phyloP scores from a whole-genome alignment of 2,888 invertebrate species.

The Agriotes lineatus region DNA sequence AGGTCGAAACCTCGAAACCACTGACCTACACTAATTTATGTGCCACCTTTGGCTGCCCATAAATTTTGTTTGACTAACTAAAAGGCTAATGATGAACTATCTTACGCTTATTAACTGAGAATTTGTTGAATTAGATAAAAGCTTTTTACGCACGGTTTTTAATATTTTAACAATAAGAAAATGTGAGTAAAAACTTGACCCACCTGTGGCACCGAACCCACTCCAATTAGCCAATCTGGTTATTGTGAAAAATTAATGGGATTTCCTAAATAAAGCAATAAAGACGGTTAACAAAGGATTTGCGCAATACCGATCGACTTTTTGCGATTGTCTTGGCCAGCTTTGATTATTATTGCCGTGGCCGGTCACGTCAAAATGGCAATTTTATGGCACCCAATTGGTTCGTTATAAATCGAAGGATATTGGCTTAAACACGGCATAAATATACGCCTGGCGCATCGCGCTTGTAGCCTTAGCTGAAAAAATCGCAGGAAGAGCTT shows the following conservation, averaged over 20 bases:
- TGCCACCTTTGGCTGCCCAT: too few relatives aligned
- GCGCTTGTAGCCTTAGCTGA: not conserved
- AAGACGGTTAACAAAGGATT: not conserved
- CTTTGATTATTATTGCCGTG: too few relatives aligned
- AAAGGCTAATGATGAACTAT: too few relatives aligned
- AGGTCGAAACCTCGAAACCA: too few relatives aligned
- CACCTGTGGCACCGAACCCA: not conserved
- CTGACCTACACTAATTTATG: too few relatives aligned
- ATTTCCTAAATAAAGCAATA: constrained; percentile 12
- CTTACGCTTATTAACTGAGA: not conserved
- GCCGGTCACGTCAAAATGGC: too few relatives aligned
- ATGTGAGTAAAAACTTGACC: not conserved
- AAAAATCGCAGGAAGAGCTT: constrained; percentile 21
- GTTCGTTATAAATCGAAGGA: not conserved
- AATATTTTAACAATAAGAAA: not conserved
- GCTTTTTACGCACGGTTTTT: too few relatives aligned
- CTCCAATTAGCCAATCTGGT: constrained; percentile 15
- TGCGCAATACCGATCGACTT: not conserved
- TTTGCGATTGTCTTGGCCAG: too few relatives aligned
- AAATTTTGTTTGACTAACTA: too few relatives aligned
- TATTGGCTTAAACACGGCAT: not conserved
- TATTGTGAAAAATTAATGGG: constrained; percentile 11
- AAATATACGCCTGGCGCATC: not conserved
- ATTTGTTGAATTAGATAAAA: not conserved
- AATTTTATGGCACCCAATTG: too few relatives aligned